A percentile compares a stretch with the other conserved stretches of the same genome.
Conservation (phyloP, 2,797 vertebrate species). For the Caiman crocodilus region DNA sequence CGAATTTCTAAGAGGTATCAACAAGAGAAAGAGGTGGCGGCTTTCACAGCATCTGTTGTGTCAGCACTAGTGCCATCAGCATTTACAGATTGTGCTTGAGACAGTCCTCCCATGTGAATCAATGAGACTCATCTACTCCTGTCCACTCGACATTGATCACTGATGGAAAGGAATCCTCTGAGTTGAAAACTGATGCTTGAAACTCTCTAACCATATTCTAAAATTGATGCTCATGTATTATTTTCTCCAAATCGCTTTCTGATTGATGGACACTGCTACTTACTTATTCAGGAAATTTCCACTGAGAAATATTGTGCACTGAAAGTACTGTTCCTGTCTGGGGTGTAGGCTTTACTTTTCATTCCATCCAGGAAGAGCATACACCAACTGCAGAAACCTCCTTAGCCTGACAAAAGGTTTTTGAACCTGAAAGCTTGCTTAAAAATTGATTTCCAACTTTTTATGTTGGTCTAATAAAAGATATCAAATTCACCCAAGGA, state of each 20-base stretch:
- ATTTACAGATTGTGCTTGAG: slow-evolving; percentile 56
- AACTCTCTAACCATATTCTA: not conserved
- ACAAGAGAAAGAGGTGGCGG: slow-evolving; percentile 5
- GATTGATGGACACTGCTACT: not conserved
- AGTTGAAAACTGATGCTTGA: not conserved
- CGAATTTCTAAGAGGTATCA: slow-evolving; percentile 32
- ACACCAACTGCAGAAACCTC: too few species aligned
- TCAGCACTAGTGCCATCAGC: slow-evolving; percentile 37
- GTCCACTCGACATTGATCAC: slow-evolving; percentile 7
- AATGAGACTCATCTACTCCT: slow-evolving; percentile 16
- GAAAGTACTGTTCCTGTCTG: not conserved
- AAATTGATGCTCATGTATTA: not conserved
- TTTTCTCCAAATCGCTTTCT: slow-evolving; percentile 1
- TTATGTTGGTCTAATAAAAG: too few species aligned
- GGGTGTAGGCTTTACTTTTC: not conserved
- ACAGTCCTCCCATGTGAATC: slow-evolving; percentile 26
- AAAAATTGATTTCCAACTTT: too few species aligned
- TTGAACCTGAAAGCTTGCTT: too few species aligned
- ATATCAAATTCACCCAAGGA: too few species aligned
- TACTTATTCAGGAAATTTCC: slow-evolving; percentile 20
- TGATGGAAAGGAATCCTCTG: slow-evolving; percentile 1
- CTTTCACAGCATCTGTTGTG: slow-evolving; percentile 54
- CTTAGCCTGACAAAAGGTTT: too few species aligned
- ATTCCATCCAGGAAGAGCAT: too few species aligned
- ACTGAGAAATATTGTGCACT: not conserved